phyloP scores from a whole-genome alignment of 2,888 invertebrate genomes.

The Tupiocoris notatus region DNA sequence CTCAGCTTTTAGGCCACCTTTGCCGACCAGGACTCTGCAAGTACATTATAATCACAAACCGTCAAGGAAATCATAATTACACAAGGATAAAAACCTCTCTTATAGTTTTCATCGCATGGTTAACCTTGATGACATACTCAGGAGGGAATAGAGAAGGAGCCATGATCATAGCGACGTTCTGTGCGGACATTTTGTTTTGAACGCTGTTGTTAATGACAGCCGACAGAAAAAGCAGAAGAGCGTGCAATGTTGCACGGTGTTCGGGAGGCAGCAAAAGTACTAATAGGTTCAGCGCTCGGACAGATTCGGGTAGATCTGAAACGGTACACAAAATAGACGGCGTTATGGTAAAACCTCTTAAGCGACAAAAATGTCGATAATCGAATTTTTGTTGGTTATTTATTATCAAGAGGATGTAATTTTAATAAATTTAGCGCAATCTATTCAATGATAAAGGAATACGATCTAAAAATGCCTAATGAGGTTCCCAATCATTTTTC shows the following conservation, averaged over 20 bases:
- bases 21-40: conserved; percentile 57
- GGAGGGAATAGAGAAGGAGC: conserved; percentile 91
- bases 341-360: too few relatives aligned
- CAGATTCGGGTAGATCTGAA: conserved; percentile 62
- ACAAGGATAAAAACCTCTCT: too few relatives aligned
- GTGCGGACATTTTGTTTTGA: conserved; percentile 84
- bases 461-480: too few relatives aligned
- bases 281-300: conserved; percentile 68
- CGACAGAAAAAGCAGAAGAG: conserved; percentile 74
- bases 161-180: conserved; percentile 91
- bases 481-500: too few relatives aligned
- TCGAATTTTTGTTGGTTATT: too few relatives aligned
- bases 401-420: too few relatives aligned
- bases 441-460: too few relatives aligned
- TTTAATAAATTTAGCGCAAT: too few relatives aligned
- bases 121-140: conserved; percentile 56
- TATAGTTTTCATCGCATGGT: background rate
- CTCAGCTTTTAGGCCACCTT: conserved; percentile 69
- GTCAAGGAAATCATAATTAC: too few relatives aligned
- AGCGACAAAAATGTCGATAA: too few relatives aligned
- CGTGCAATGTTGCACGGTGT: conserved; percentile 78
- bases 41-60: background rate
- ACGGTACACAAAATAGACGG: background rate
- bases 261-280: conserved; percentile 79
- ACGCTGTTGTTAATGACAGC: conserved; percentile 68